Evolutionary conservation across 2,113 vertebrate genomes (phyloP).

Genomic region (Onychostoma macrolepis): DNA sequence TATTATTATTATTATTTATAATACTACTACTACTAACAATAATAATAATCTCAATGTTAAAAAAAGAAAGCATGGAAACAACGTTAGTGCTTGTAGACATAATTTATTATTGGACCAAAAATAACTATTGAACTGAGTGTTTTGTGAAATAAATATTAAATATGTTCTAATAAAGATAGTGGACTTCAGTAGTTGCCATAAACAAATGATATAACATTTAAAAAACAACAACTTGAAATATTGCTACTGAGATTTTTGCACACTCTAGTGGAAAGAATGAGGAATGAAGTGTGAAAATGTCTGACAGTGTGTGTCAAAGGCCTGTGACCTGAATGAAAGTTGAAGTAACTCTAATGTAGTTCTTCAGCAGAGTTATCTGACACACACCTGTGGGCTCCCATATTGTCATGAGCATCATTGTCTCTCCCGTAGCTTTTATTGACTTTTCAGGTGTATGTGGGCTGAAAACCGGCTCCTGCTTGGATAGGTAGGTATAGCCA

Average conservation of each 20-base stretch:
- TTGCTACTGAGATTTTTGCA: background rate
- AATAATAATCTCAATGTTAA: background rate
- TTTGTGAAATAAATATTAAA: background rate
- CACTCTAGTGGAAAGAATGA: slow-evolving; percentile 12
- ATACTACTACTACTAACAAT: background rate
- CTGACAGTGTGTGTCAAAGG: background rate
- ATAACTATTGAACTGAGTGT: background rate
- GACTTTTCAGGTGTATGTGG: background rate
- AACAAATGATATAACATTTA: background rate
- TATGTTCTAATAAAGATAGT: background rate
- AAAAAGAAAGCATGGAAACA: background rate
- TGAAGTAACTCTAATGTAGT: background rate
- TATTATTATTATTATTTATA: background rate
- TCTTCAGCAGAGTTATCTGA: background rate
- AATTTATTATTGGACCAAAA: background rate
- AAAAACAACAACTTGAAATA: background rate
- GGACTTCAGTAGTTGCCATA: background rate
- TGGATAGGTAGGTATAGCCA: background rate
- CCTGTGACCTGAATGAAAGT: background rate
- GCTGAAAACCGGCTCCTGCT: background rate
- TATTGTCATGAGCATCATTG: background rate
- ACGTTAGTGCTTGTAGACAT: background rate
- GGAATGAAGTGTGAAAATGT: background rate
- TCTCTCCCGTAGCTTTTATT: background rate
- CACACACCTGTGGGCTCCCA: background rate